Conservation (phyloP, 2,888 invertebrate species). For the Hypomecis punctinalis region DNA sequence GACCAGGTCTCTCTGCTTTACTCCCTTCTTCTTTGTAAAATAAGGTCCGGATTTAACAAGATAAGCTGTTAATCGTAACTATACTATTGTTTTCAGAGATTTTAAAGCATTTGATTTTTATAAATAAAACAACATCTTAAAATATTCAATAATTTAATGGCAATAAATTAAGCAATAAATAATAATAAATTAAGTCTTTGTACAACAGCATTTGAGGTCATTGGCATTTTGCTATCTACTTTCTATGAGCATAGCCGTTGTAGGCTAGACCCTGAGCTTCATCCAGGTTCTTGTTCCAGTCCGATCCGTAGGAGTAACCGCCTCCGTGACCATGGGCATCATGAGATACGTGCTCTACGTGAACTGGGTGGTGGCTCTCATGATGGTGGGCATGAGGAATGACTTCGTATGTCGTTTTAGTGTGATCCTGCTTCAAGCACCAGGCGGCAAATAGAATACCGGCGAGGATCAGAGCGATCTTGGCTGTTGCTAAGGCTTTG, state of each 20-base stretch:
- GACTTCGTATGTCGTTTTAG: conserved; percentile 79
- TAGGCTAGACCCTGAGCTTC: conserved; percentile 90
- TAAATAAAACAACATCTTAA: conserved; percentile 49
- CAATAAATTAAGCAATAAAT: conserved; percentile 78
- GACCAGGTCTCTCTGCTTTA: no score
- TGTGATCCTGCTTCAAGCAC: conserved; percentile 75
- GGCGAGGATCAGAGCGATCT: conserved; percentile 91
- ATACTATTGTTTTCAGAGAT: no score
- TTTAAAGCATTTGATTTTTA: no score
- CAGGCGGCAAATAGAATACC: conserved; percentile 86
- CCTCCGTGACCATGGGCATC: conserved; percentile 68
- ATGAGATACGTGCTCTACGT: conserved; percentile 79
- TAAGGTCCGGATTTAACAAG: no score
- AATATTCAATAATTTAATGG: conserved; percentile 74
- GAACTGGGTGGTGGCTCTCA: conserved; percentile 86
- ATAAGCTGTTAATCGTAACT: no score
- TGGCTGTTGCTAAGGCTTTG: conserved; percentile 92
- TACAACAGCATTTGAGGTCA: conserved; percentile 60
- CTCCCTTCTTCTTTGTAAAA: no score
- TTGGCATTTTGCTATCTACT: conserved; percentile 46
- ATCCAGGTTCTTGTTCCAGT: conserved; percentile 86
- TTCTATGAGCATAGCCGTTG: conserved; percentile 74
- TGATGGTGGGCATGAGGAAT: conserved; percentile 81
- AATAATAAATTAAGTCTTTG: conserved; percentile 69
- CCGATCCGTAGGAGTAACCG: conserved; percentile 69